These are phyloP conservation scores for Gymnoscopelus microlampas DNA, from an alignment of 2,797 vertebrate genomes.

Conservation along the genomic window DNA sequence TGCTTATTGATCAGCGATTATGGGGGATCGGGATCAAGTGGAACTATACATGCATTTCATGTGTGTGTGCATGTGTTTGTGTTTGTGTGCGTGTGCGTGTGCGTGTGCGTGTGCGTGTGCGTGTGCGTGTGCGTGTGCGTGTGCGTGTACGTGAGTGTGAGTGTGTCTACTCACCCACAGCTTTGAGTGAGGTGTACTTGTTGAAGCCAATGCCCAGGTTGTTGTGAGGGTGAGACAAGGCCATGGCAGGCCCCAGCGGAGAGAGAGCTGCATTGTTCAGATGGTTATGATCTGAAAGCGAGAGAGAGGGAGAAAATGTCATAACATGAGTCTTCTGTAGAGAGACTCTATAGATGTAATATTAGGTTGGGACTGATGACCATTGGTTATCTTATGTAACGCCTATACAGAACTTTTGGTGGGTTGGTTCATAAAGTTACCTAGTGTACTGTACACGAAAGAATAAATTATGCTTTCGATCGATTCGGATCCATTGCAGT, in stretches of 20 bases:
- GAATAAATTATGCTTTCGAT: no score
- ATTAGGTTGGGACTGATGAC: no score
- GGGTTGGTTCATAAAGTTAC: no score
- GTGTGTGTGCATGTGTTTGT: neutral
- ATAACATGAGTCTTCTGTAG: neutral
- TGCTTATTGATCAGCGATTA: no score
- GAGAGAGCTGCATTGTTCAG: conserved; percentile 85
- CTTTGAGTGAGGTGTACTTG: conserved; percentile 88
- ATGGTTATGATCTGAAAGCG: conserved; percentile 85
- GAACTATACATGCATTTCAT: no score
- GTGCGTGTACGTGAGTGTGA: conserved; percentile 5
- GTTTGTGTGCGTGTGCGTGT: neutral
- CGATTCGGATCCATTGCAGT: no score
- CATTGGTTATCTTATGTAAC: no score
- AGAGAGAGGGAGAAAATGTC: neutral
- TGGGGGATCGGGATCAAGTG: no score
- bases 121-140: conserved; percentile 1
- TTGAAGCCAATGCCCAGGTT: conserved; percentile 84
- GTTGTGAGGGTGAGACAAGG: conserved; percentile 83
- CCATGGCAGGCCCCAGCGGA: conserved; percentile 78
- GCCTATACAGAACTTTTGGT: no score
- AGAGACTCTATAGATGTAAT: neutral
- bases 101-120: conserved; percentile 13
- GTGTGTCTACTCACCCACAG: conserved; percentile 83
- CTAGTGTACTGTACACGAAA: no score